Evolutionary conservation across 2,113 vertebrate species (phyloP), one percentile per base, ranked within the genome.

Genomic region (Motacilla tschutschensis): DNA sequence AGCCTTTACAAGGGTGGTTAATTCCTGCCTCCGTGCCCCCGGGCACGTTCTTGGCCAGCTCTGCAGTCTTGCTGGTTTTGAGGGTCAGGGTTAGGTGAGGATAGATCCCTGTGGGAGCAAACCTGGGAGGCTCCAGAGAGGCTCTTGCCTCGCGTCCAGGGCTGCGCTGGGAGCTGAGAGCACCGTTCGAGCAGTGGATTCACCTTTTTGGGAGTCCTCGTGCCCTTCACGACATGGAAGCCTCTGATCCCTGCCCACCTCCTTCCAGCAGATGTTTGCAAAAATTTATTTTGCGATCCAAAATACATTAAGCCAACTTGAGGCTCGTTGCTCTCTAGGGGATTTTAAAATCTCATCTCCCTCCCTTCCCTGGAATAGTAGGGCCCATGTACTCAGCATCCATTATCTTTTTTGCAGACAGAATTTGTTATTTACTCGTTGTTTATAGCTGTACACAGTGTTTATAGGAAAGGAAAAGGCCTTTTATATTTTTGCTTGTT

Each of bases 81-180:
- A 80, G 85, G 91, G 91, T 87, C 69, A 63, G 91, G 93, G 91
- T 92, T 80, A 83, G 91, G 82, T 35, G 51, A 91, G 94, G 93
- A 71, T 41, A 85, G 65, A 60, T 74, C 65, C 69, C 36, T 17
- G 29, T 55, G 64, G 9, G 36, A 72, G 35, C n/a, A 1, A 14
- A 46, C 40, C 66, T 31, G 74, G n/a, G 66, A 64, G 44, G 20
- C 17, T 41, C 47, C 66, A 4, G 1, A 38, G 69, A 31, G 65
- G 9, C 20, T 29, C 47, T 67, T 65, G 18, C 0, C 44, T 69
- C 8, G 0, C 6, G 0, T 0, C 7, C 47, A 12, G 55, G 12
- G 0, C 3, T 16, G 41, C 5, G 73, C 8, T 47, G 71, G 74
- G 66, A 54, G 50, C 22, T 3, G 14, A 3, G 60, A 51, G 70